Conservation (phyloP, 1,140 invertebrate species). For the Diorhabda sublineata region DNA sequence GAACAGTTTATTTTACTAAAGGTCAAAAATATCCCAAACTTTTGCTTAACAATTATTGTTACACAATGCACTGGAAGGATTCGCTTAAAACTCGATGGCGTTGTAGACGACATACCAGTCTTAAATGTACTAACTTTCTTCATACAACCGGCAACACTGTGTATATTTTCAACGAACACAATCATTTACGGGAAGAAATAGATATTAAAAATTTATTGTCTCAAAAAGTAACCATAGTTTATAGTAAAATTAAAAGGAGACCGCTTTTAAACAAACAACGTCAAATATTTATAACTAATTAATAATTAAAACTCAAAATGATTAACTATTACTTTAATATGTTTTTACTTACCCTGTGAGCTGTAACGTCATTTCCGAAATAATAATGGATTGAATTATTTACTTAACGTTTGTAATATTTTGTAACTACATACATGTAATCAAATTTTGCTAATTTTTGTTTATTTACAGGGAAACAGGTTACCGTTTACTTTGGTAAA, state of each 20-base stretch:
- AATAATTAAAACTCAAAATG: no score
- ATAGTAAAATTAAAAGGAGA: not conserved
- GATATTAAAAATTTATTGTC: slow-evolving; percentile 13
- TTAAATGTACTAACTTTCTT: slow-evolving; percentile 19
- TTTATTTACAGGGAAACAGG: not conserved
- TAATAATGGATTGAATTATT: no score
- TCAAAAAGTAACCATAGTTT: slow-evolving; percentile 23
- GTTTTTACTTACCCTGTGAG: no score
- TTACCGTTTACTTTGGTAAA: slow-evolving; percentile 24
- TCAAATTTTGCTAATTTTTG: not conserved
- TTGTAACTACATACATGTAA: not conserved
- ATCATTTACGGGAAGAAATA: slow-evolving; percentile 21
- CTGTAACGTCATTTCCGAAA: not conserved
- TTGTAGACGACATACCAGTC: slow-evolving; percentile 7
- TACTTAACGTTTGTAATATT: no score
- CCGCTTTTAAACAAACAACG: no score
- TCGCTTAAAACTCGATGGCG: slow-evolving; percentile 16
- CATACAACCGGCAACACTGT: slow-evolving; percentile 31
- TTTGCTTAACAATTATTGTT: slow-evolving; percentile 13
- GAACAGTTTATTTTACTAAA: slow-evolving; percentile 13
- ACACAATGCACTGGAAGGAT: slow-evolving; percentile 11
- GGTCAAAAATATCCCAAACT: slow-evolving; percentile 21
- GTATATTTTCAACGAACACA: slow-evolving; percentile 27
- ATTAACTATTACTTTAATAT: no score
- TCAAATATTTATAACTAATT: no score